phyloP scores from a whole-genome alignment of 2,888 invertebrate genomes.

The Drosophila putrida region DNA sequence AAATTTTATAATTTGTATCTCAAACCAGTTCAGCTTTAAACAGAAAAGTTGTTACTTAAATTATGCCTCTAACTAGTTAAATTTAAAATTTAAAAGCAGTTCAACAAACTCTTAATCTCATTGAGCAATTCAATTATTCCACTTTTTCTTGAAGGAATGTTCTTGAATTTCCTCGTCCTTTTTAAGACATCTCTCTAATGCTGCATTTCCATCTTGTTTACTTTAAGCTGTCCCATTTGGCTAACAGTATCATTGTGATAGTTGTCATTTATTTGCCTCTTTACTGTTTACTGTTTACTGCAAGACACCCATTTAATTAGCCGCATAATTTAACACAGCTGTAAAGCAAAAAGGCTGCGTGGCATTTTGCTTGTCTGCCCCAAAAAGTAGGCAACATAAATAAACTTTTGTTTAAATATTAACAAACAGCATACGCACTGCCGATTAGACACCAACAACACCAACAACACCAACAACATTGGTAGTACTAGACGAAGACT shows the following conservation, averaged over 20 bases:
- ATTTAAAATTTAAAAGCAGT: no score
- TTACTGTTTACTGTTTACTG: slow-evolving; percentile 54
- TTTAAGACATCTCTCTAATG: not conserved
- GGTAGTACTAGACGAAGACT: not conserved
- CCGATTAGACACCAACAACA: slow-evolving; percentile 11
- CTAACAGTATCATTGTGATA: slow-evolving; percentile 39
- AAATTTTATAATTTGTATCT: no score
- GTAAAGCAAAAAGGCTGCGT: not conserved
- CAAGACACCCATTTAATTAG: slow-evolving; percentile 73
- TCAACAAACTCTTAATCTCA: no score
- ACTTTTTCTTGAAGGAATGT: not conserved
- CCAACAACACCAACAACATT: not conserved
- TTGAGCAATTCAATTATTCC: not conserved
- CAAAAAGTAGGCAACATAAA: slow-evolving; percentile 31
- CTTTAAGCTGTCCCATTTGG: slow-evolving; percentile 11
- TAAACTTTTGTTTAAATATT: slow-evolving; percentile 60
- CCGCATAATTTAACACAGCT: slow-evolving; percentile 52
- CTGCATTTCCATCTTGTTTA: slow-evolving; percentile 2
- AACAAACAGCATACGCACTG: slow-evolving; percentile 36
- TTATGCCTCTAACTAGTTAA: no score
- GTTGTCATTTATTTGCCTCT: slow-evolving; percentile 51
- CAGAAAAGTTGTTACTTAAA: no score
- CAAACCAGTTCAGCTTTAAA: no score
- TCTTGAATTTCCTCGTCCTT: not conserved
- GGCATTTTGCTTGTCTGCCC: slow-evolving; percentile 11